A percentile compares a stretch with the other conserved stretches of the same genome.
Conservation (phyloP, 2,888 invertebrate species). For the Rhingia campestris region DNA sequence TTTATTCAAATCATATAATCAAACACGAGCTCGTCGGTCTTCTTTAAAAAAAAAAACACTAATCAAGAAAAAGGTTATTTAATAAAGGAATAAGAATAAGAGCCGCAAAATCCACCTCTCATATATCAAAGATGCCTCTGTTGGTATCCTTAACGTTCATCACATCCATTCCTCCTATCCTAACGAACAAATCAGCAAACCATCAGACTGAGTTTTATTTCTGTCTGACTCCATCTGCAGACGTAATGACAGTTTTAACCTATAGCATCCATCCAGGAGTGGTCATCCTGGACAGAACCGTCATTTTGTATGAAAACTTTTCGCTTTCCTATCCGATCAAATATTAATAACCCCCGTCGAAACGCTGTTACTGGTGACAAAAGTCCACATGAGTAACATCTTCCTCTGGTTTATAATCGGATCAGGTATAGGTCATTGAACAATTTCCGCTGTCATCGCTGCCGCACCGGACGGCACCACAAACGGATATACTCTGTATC, state of each 20-base stretch:
- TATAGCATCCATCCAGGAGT: background rate
- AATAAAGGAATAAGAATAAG: too few relatives aligned
- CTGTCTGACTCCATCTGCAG: background rate
- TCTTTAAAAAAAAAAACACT: too few relatives aligned
- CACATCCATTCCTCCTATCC: too few relatives aligned
- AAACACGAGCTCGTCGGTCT: too few relatives aligned
- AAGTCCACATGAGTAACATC: constrained; percentile 49
- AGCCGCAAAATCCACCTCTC: too few relatives aligned
- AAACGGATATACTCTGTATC: constrained; percentile 1
- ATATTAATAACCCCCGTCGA: constrained; percentile 45
- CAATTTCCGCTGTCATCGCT: constrained; percentile 47
- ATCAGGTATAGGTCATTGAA: constrained; percentile 69
- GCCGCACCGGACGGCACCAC: constrained; percentile 7
- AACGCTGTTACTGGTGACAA: constrained; percentile 20
- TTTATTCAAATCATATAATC: too few relatives aligned
- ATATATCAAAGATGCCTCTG: too few relatives aligned
- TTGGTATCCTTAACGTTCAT: too few relatives aligned
- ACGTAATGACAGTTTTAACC: background rate
- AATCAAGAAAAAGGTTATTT: too few relatives aligned
- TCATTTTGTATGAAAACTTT: constrained; percentile 31
- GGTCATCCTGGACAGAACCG: constrained; percentile 2
- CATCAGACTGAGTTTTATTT: background rate
- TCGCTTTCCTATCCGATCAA: constrained; percentile 45
- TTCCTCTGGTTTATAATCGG: constrained; percentile 65
- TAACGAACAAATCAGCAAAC: background rate